These are phyloP conservation scores for Lissonota sp. DNA, from an alignment of 2,888 invertebrate genomes.

Conservation along the genomic window DNA sequence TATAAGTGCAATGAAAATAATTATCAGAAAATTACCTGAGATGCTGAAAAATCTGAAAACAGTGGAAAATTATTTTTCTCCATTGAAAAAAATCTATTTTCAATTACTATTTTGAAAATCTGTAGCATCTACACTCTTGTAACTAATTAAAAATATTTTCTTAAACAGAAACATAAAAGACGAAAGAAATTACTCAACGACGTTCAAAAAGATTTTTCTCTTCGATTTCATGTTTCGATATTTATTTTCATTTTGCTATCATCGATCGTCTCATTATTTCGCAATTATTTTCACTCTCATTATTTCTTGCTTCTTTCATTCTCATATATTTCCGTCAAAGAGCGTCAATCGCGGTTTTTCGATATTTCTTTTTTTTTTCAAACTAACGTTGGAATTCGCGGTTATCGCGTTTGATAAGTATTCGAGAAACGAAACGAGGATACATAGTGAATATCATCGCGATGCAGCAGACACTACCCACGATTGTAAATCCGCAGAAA, in stretches of 20 bases:
- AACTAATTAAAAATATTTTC: no score
- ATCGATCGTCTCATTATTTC: neutral
- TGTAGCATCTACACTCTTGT: no score
- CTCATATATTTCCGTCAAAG: conserved; percentile 1
- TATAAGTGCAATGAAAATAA: no score
- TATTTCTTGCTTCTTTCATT: neutral
- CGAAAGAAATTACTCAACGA: neutral
- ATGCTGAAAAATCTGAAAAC: no score
- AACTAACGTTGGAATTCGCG: conserved; percentile 1
- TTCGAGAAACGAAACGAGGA: conserved; percentile 22
- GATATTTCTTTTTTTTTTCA: no score
- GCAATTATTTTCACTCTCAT: neutral
- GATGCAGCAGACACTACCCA: conserved; percentile 16
- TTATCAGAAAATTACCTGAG: no score
- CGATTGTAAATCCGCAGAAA: neutral
- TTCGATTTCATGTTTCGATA: neutral
- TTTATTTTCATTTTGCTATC: no score
- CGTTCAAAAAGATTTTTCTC: neutral
- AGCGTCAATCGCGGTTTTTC: conserved; percentile 9
- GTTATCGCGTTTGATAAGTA: conserved; percentile 19
- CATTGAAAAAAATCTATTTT: no score
- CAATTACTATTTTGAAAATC: no score
- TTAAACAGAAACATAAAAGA: neutral
- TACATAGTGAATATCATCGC: conserved; percentile 15
- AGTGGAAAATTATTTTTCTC: no score